These are phyloP conservation scores for Zygothrica quintamaculata DNA, from an alignment of 2,888 invertebrate genomes.

Conservation along the genomic window DNA sequence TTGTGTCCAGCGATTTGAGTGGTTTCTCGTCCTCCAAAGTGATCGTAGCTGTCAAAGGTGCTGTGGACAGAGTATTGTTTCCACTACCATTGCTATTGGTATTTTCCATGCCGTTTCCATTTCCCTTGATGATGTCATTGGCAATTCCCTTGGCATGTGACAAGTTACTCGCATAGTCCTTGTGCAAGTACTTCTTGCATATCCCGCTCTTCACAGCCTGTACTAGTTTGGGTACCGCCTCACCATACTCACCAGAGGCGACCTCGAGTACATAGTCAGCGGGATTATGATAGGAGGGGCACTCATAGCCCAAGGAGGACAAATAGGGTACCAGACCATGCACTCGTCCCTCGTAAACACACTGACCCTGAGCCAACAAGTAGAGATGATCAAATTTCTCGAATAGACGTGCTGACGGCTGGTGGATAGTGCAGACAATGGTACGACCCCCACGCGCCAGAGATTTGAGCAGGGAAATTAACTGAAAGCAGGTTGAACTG, in stretches of 20 bases:
- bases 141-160: slow-evolving; percentile 82
- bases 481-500: slow-evolving; percentile 97
- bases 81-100: slow-evolving; percentile 53
- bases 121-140: slow-evolving; percentile 87
- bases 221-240: slow-evolving; percentile 93
- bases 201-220: slow-evolving; percentile 92
- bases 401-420: slow-evolving; percentile 97
- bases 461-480: slow-evolving; percentile 94
- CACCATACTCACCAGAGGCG: slow-evolving; percentile 97
- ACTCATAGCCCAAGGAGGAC: slow-evolving; percentile 92
- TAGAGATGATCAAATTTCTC: slow-evolving; percentile 98
- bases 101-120: slow-evolving; percentile 75
- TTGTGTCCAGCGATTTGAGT: slow-evolving; percentile 85
- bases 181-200: slow-evolving; percentile 87
- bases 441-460: slow-evolving; percentile 94
- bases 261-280: slow-evolving; percentile 99
- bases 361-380: slow-evolving; percentile 95
- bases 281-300: slow-evolving; percentile 98
- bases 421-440: slow-evolving; percentile 98
- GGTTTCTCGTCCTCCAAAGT: slow-evolving; percentile 85
- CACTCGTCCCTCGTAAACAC: slow-evolving; percentile 95
- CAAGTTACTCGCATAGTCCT: slow-evolving; percentile 77
- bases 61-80: slow-evolving; percentile 9
- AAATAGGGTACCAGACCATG: slow-evolving; percentile 94
- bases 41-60: slow-evolving; percentile 71